Evolutionary conservation across 2,888 invertebrate genomes (phyloP).

Genomic region (Drosophila bunnanda): DNA sequence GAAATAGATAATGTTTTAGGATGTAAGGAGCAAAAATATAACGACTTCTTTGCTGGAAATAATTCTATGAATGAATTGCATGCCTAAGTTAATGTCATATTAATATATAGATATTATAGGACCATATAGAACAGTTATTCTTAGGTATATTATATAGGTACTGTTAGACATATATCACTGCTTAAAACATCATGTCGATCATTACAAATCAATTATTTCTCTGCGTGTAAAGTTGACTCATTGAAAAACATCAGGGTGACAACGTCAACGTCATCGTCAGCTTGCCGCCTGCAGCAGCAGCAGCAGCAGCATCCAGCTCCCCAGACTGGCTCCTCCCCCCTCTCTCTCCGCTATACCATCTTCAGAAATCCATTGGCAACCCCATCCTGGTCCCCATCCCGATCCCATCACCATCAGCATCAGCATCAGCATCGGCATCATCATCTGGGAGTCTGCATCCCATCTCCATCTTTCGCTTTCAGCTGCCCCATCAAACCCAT

Average conservation of each 20-base stretch:
- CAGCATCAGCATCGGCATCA: constrained; percentile 35
- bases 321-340: constrained; percentile 2
- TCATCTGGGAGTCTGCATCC: constrained; percentile 36
- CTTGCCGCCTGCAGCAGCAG: constrained; percentile 51
- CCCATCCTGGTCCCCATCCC: constrained; percentile 9
- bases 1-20: not conserved
- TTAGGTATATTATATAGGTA: not conserved
- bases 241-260: constrained; percentile 67
- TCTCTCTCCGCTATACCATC: not conserved
- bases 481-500: constrained; percentile 55
- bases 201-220: not conserved
- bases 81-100: not conserved
- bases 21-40: not conserved
- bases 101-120: not conserved
- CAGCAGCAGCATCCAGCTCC: constrained; percentile 47
- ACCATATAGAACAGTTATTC: too few relatives aligned
- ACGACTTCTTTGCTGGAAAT: too few relatives aligned
- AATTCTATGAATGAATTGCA: too few relatives aligned
- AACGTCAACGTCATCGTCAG: constrained; percentile 68
- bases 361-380: constrained; percentile 33
- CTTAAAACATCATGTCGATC: not conserved
- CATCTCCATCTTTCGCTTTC: constrained; percentile 46
- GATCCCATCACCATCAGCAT: constrained; percentile 15
- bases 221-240: constrained; percentile 59
- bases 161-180: not conserved